Conservation (phyloP, 2,888 invertebrate species). For the Synanthedon formicaeformis region DNA sequence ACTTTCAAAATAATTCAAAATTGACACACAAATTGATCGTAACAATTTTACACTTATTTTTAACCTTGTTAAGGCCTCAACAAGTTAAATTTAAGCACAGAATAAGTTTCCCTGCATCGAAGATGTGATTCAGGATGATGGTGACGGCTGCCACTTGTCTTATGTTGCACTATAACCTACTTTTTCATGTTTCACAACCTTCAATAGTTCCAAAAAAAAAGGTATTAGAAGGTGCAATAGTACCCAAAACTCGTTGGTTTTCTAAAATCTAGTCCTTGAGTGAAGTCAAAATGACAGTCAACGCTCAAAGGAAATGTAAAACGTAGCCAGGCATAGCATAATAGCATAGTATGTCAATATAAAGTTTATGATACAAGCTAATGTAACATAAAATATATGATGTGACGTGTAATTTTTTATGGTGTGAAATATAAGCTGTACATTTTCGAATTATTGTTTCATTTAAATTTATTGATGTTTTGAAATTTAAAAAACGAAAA, state of each 20-base stretch:
- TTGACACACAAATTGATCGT: too few species aligned
- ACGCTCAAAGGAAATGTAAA: background rate
- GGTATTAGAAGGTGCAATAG: too few species aligned
- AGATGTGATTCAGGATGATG: constrained; percentile 2
- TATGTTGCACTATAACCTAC: background rate
- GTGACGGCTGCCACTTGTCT: constrained; percentile 24
- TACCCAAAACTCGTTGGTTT: background rate
- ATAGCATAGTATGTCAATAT: constrained; percentile 28
- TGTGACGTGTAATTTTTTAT: constrained; percentile 61
- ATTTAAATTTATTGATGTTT: constrained; percentile 16
- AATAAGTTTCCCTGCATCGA: too few species aligned
- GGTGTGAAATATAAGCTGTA: constrained; percentile 61
- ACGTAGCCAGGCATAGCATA: constrained; percentile 8
- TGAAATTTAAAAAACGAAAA: too few species aligned
- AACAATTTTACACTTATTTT: too few species aligned
- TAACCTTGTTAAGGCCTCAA: too few species aligned
- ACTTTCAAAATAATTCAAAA: too few species aligned
- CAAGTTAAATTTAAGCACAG: too few species aligned
- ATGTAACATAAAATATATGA: constrained; percentile 29
- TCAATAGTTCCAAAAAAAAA: too few species aligned
- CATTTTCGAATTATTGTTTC: constrained; percentile 51
- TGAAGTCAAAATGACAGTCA: background rate
- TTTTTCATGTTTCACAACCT: background rate
- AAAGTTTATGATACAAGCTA: constrained; percentile 20
- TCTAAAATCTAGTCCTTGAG: background rate